phyloP scores from a whole-genome alignment of 2,113 vertebrate species.

The Alouatta palliata region DNA sequence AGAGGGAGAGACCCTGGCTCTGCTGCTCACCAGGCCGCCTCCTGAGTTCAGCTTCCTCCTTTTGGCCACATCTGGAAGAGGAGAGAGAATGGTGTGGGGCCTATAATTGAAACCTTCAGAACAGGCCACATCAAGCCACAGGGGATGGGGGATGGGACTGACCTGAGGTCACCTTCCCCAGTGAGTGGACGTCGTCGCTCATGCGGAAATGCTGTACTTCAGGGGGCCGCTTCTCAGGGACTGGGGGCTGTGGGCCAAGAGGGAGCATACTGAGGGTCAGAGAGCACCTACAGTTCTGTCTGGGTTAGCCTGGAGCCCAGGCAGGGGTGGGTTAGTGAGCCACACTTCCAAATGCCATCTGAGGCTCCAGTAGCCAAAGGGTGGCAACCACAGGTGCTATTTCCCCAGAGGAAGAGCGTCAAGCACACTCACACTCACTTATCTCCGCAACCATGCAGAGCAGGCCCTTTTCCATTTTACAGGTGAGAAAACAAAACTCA shows the following conservation, averaged over 20 bases:
- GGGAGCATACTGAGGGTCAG: background rate
- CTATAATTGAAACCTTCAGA: background rate
- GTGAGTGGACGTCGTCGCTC: conserved; percentile 70
- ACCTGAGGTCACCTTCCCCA: conserved; percentile 74
- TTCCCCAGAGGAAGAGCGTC: background rate
- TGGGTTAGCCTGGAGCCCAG: background rate
- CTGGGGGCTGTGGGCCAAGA: conserved; percentile 47
- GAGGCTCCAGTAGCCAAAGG: background rate
- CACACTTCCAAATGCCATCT: background rate
- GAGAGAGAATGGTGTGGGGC: background rate
- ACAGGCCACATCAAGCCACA: background rate
- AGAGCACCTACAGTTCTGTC: background rate
- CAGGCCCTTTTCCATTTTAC: background rate
- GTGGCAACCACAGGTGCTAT: background rate
- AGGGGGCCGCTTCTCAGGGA: conserved; percentile 79
- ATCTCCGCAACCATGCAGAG: background rate
- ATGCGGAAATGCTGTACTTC: conserved; percentile 78
- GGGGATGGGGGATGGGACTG: background rate
- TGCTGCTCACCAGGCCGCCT: conserved; percentile 65
- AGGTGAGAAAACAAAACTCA: background rate
- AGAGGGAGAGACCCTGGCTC: background rate
- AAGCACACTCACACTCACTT: background rate
- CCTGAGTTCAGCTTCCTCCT: conserved; percentile 71
- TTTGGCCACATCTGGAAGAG: conserved; percentile 69
- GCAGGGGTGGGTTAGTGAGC: background rate